phyloP scores from a whole-genome alignment of 1,140 invertebrate species.

The Leptinotarsa texana region DNA sequence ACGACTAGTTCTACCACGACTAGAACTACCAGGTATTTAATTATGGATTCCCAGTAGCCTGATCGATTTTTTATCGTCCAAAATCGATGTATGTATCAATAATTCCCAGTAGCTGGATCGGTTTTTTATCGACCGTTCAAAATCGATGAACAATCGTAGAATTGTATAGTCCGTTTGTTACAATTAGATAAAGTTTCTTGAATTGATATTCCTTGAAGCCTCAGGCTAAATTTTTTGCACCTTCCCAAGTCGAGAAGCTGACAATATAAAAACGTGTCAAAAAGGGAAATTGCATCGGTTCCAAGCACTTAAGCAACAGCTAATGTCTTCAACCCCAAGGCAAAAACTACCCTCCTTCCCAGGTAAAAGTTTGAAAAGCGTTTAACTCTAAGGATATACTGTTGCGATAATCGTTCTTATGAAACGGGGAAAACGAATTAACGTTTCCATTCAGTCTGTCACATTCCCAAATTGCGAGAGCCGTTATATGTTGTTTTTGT shows the following conservation, averaged over 20 bases:
- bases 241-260: neutral
- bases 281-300: neutral
- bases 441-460: neutral
- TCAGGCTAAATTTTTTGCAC: neutral
- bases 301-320: neutral
- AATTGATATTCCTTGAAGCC: no score
- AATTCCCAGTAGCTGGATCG: no score
- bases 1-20: no score
- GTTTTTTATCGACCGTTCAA: no score
- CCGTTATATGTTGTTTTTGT: constrained; percentile 3
- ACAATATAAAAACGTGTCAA: neutral
- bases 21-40: no score
- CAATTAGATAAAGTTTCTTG: no score
- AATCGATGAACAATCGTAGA: no score
- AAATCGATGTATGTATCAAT: no score
- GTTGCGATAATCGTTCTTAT: neutral
- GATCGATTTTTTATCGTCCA: no score
- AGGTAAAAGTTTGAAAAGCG: neutral
- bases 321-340: constrained; percentile 1
- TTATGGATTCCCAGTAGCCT: no score
- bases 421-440: neutral
- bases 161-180: no score
- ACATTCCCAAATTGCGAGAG: neutral
- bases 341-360: neutral
- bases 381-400: neutral